These are phyloP conservation scores for Melieria picta DNA, from an alignment of 2,888 invertebrate genomes.

Conservation along the genomic window DNA sequence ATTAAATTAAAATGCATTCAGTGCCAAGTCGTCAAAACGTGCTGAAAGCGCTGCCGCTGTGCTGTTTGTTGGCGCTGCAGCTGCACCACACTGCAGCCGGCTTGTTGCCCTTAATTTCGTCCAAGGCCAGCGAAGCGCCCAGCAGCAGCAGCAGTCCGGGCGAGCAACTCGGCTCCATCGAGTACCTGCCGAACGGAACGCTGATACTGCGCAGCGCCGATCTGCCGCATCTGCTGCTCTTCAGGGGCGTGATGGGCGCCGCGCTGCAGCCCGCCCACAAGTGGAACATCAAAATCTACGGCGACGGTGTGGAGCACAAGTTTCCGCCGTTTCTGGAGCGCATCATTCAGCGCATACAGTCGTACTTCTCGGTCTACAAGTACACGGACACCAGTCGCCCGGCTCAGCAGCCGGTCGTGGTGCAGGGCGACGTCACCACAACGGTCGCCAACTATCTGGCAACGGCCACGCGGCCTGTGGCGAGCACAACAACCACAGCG, in stretches of 20 bases:
- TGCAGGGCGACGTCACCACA: background rate
- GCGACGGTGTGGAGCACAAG: slow-evolving; percentile 67
- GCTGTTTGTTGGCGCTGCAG: too few relatives aligned
- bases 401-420: slow-evolving; percentile 25
- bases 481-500: background rate
- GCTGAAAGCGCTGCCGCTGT: too few relatives aligned
- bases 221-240: slow-evolving; percentile 47
- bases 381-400: slow-evolving; percentile 69
- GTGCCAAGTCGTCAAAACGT: too few relatives aligned
- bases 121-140: too few relatives aligned
- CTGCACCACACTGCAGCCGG: too few relatives aligned
- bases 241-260: slow-evolving; percentile 51
- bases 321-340: slow-evolving; percentile 77
- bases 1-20: too few relatives aligned
- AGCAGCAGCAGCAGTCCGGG: slow-evolving; percentile 41
- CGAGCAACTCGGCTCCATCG: slow-evolving; percentile 51
- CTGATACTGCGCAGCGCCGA: slow-evolving; percentile 46
- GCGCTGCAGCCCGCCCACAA: slow-evolving; percentile 40
- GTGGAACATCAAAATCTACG: slow-evolving; percentile 58
- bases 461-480: background rate
- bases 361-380: slow-evolving; percentile 75
- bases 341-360: slow-evolving; percentile 76
- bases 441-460: background rate
- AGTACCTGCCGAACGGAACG: slow-evolving; percentile 53
- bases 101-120: too few relatives aligned